A percentile compares a stretch with the other conserved stretches of the same genome.
These are phyloP conservation scores for Chaitophorus viminalis DNA, from an alignment of 2,888 invertebrate species.

Conservation along the genomic window DNA sequence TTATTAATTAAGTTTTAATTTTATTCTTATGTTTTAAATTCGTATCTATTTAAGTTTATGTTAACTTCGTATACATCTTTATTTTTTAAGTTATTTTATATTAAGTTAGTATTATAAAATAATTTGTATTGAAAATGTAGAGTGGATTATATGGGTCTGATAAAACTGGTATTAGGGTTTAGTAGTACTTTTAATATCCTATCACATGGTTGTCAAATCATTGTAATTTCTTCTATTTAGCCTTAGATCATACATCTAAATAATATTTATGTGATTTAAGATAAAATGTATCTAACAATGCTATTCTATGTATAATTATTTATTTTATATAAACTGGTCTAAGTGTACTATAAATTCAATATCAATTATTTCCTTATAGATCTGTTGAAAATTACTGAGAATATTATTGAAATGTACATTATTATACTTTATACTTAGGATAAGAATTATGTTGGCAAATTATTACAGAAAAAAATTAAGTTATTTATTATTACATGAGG, in stretches of 20 bases:
- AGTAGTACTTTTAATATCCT: conserved; percentile 20
- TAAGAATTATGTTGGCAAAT: too few relatives aligned
- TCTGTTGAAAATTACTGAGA: not conserved
- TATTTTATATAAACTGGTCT: conserved; percentile 17
- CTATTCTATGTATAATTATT: conserved; percentile 30
- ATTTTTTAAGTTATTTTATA: conserved; percentile 2
- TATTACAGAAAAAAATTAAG: too few relatives aligned
- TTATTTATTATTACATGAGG: too few relatives aligned
- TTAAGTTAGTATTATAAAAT: conserved; percentile 13
- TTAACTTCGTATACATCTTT: conserved; percentile 12
- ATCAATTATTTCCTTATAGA: not conserved
- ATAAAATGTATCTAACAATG: conserved; percentile 11
- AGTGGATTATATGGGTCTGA: conserved; percentile 23
- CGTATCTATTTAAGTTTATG: conserved; percentile 29
- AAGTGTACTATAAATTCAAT: not conserved
- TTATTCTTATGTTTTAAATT: conserved; percentile 30
- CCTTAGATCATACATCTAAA: not conserved
- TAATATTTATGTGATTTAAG: conserved; percentile 8
- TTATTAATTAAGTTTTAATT: conserved; percentile 29
- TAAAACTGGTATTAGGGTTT: not conserved
- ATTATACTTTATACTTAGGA: not conserved
- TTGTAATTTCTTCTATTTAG: not conserved
- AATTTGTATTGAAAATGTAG: not conserved
- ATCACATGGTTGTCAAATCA: not conserved
- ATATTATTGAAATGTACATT: not conserved